Evolutionary conservation across 2,113 vertebrate genomes (phyloP).

Genomic region (Pogonocichla stellata): DNA sequence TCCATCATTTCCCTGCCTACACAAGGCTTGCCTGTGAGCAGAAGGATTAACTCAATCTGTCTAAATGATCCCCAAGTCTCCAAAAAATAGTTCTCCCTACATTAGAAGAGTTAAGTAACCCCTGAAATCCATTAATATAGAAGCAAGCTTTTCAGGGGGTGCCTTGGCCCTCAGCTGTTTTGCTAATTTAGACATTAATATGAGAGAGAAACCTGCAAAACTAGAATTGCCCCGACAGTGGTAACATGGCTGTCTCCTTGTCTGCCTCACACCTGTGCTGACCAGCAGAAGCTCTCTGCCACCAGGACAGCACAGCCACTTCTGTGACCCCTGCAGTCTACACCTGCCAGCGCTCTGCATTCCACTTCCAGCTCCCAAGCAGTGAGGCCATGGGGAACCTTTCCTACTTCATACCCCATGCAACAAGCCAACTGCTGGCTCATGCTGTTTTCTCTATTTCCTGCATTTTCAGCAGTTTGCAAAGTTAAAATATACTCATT

Average conservation of each 20-base stretch:
- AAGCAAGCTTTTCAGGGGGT: neutral
- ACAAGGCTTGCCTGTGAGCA: neutral
- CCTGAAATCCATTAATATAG: neutral
- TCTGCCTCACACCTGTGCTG: neutral
- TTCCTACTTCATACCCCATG: neutral
- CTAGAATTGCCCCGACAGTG: neutral
- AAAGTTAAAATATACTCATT: neutral
- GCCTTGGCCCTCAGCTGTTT: neutral
- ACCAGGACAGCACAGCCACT: neutral
- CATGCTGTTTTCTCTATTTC: neutral
- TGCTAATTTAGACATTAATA: neutral
- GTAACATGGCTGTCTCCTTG: neutral
- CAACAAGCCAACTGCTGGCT: neutral
- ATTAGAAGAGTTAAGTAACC: neutral
- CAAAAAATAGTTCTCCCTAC: neutral
- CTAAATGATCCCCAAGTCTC: neutral
- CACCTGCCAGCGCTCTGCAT: fast-evolving
- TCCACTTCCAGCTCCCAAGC: neutral
- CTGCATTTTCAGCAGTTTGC: constrained; percentile 30
- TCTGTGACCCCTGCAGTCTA: neutral
- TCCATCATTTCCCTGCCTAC: neutral
- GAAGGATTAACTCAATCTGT: neutral
- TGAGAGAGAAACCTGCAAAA: neutral
- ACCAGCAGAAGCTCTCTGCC: neutral
- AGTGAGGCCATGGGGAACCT: neutral